Evolutionary conservation across 2,888 invertebrate species (phyloP).

Genomic region (Troglohyphantes excavatus): DNA sequence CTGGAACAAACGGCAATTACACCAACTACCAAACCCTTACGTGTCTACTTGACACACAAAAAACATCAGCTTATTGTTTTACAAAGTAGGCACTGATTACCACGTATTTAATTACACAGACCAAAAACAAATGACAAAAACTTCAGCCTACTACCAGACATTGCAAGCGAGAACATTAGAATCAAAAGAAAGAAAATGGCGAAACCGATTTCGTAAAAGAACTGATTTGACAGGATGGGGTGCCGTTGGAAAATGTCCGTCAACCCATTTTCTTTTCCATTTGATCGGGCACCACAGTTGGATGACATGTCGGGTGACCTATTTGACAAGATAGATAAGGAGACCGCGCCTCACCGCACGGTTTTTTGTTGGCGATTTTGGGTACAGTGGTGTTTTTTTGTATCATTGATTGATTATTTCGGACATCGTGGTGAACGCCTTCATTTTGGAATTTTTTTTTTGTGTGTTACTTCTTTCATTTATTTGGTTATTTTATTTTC

Average conservation of each 20-base stretch:
- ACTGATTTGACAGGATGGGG: slow-evolving; percentile 13
- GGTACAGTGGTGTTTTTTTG: not conserved
- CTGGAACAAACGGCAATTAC: too few relatives aligned
- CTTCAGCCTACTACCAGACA: not conserved
- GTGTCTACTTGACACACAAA: too few relatives aligned
- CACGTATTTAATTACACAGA: not conserved
- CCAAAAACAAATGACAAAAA: not conserved
- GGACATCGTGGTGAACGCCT: not conserved
- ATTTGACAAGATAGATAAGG: slow-evolving; percentile 43
- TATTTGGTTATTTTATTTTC: too few relatives aligned
- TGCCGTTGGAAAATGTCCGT: slow-evolving; percentile 7
- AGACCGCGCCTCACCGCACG: slow-evolving; percentile 38
- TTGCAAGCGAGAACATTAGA: slow-evolving; percentile 3
- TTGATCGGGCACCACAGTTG: slow-evolving; percentile 18
- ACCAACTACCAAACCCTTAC: too few relatives aligned
- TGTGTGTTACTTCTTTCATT: too few relatives aligned
- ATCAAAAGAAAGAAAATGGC: not conserved
- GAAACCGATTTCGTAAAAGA: slow-evolving; percentile 10
- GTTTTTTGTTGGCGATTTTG: too few relatives aligned
- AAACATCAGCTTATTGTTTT: too few relatives aligned
- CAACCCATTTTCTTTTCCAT: slow-evolving; percentile 56
- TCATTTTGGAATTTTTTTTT: not conserved
- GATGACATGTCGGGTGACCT: slow-evolving; percentile 48
- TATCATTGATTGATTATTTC: slow-evolving; percentile 20
- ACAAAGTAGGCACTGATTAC: not conserved